Evolutionary conservation across 2,888 invertebrate genomes (phyloP).

Genomic region (Exocentrus adspersus): DNA sequence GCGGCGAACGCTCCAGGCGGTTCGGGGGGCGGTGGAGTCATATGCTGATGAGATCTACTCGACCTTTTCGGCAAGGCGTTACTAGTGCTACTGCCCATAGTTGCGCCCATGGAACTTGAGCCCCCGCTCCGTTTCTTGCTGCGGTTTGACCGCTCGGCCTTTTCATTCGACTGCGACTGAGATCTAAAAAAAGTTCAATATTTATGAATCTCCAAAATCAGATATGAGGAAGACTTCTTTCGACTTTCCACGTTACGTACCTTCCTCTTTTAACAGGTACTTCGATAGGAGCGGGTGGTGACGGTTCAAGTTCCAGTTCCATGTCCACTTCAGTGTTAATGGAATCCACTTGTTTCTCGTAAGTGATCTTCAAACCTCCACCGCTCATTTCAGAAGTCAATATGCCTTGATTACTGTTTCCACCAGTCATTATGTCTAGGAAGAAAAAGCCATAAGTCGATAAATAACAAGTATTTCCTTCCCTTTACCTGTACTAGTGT

Average conservation of each 20-base stretch:
- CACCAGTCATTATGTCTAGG: conserved; percentile 52
- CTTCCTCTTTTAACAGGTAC: conserved; percentile 68
- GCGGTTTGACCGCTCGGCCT: conserved; percentile 50
- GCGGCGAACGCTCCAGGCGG: conserved; percentile 50
- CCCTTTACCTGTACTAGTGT: too few relatives aligned
- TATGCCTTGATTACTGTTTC: conserved; percentile 51
- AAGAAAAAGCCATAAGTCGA: too few relatives aligned
- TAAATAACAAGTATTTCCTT: too few relatives aligned
- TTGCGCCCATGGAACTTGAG: conserved; percentile 32
- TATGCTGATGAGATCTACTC: conserved; percentile 58
- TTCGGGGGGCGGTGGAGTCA: conserved; percentile 44
- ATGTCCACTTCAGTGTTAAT: conserved; percentile 58
- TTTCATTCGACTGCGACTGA: conserved; percentile 57
- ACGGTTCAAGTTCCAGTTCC: conserved; percentile 60
- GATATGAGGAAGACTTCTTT: too few relatives aligned
- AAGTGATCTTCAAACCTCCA: conserved; percentile 67
- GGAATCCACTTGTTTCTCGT: conserved; percentile 65
- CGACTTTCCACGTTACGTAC: conserved; percentile 56
- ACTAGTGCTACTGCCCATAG: conserved; percentile 52
- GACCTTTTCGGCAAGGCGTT: conserved; percentile 55
- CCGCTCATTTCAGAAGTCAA: conserved; percentile 63
- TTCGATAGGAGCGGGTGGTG: conserved; percentile 63
- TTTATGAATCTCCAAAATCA: conserved; percentile 7
- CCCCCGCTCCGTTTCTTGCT: conserved; percentile 48
- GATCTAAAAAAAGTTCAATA: conserved; percentile 43